Base-by-base conservation (phyloP, 92 coral and sea anemone species). In the Blastomussa wellsi region DNA sequence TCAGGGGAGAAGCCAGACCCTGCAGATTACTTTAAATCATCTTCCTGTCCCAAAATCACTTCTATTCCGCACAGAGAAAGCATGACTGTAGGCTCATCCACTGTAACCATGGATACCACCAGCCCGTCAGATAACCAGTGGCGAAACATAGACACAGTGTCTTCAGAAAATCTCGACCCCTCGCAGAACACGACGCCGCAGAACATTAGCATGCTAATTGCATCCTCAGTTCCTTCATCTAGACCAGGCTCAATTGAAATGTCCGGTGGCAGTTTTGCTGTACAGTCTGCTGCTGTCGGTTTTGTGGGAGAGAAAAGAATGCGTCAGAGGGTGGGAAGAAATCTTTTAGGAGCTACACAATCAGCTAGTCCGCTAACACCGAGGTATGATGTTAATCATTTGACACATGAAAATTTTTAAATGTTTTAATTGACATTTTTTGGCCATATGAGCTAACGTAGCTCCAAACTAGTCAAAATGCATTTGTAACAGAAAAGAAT, bases 81-180 rank as follows among this genome's bases (percentile, higher is more conserved):
- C 87, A 89, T 94, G 87, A 94, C 99, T 22, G 89, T 95, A 11
- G 98, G 98, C 31, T 85, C 90, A 11, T 72, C 98, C 15, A 94
- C 99, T 7, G 83, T 86, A 52, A 87, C 92, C 31, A 91, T 90
- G 88, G 98, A 90, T 71, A 96, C 92, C 69, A 83, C 93, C 41
- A 81, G 88, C 4, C 85, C 79, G 37, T 73, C 78, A 11, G 91
- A 88, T 38, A 89, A 82, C 74, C 92, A 92, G 76, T 90, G 90
- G 44, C 90, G 90, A 20, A 90, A 90, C 44, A 79, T 86, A 33
- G 95, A 94, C 55, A 90, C 93, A 17, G 92, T 94, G 79, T 98
- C 98, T 11, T 92, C 98, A n/a, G 99, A 96, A 83, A 96, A 96
- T 78, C 94, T 94, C 33, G 99, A 96, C 84, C 99, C 99, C 5